Evolutionary conservation across 1,140 invertebrate species (phyloP).

Genomic region (Eumaeus atala): DNA sequence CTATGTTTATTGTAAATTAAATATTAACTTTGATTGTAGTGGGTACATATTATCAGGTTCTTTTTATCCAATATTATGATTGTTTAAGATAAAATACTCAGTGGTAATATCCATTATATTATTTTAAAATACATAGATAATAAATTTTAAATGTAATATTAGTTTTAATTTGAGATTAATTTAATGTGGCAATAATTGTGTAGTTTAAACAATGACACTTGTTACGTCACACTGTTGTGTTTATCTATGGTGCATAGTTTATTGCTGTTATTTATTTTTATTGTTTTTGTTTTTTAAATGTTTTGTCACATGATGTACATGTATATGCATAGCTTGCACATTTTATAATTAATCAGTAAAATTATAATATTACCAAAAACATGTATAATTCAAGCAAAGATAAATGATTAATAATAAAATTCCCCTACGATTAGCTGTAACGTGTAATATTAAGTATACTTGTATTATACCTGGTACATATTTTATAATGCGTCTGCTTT

Average conservation of each 20-base stretch:
- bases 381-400: slow-evolving; percentile 28
- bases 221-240: not conserved
- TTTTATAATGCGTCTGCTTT: too few species aligned
- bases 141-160: not conserved
- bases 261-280: slow-evolving; percentile 9
- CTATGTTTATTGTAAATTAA: slow-evolving; percentile 24
- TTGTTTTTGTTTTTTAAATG: not conserved
- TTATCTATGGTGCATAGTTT: not conserved
- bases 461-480: too few species aligned
- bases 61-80: slow-evolving; percentile 1
- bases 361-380: slow-evolving; percentile 42
- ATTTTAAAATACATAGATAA: not conserved
- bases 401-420: slow-evolving; percentile 25
- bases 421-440: slow-evolving; percentile 38
- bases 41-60: not conserved
- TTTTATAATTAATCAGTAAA: not conserved
- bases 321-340: not conserved
- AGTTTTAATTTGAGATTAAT: too few species aligned
- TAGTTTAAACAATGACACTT: not conserved
- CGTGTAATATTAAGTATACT: slow-evolving; percentile 28
- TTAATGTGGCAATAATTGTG: too few species aligned
- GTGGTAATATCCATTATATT: not conserved
- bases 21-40: not conserved
- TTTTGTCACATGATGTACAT: too few species aligned
- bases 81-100: slow-evolving; percentile 5